A percentile compares a stretch with the other conserved stretches of the same genome.
phyloP scores from a whole-genome alignment of 2,797 vertebrate species.

The Neosilurus mollespiculum region DNA sequence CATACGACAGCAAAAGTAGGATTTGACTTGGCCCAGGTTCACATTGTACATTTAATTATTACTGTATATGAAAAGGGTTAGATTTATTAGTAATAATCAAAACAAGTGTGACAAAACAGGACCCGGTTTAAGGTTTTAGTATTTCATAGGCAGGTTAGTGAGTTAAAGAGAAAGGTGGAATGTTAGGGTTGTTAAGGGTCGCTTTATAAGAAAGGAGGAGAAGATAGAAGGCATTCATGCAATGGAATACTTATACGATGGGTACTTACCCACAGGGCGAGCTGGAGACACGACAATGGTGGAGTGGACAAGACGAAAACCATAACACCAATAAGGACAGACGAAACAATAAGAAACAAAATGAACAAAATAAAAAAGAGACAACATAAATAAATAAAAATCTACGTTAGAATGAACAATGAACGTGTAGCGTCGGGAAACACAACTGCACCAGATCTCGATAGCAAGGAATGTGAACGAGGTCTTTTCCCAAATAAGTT shows the following conservation, averaged over 20 bases:
- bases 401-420: conserved; percentile 89
- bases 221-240: conserved; percentile 77
- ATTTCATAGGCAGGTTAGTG: conserved; percentile 56
- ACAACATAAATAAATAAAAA: conserved; percentile 81
- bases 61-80: neutral
- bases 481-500: neutral
- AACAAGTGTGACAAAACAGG: neutral
- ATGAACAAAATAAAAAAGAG: conserved; percentile 66
- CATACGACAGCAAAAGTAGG: neutral
- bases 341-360: conserved; percentile 60
- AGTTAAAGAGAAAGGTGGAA: conserved; percentile 9
- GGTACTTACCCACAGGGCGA: conserved; percentile 98
- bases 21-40: neutral
- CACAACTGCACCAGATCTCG: neutral
- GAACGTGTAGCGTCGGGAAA: conserved; percentile 78
- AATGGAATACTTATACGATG: conserved; percentile 82
- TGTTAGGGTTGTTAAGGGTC: neutral
- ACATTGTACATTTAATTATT: neutral
- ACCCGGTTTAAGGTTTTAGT: conserved; percentile 33
- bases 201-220: conserved; percentile 43
- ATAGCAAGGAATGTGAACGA: neutral
- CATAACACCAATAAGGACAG: conserved; percentile 61
- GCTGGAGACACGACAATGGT: conserved; percentile 98
- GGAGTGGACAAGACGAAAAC: conserved; percentile 83
- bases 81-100: neutral